A percentile compares a stretch with the other conserved stretches of the same genome.
Evolutionary conservation across 2,113 vertebrate species (phyloP).

Genomic region (Vireo altiloquus): DNA sequence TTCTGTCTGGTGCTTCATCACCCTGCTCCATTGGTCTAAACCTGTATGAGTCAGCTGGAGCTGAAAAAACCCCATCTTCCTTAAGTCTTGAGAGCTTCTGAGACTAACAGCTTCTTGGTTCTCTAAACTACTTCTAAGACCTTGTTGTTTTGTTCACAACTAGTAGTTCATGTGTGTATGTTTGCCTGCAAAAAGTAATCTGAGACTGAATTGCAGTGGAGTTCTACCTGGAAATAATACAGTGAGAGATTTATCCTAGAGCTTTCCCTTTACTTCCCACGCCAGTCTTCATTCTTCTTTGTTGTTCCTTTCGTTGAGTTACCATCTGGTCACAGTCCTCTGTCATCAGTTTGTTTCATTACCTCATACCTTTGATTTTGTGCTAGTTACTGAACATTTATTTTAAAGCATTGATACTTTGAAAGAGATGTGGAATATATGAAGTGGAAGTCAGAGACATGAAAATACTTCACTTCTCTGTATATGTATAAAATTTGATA

Average conservation of each 20-base stretch:
- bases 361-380: neutral
- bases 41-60: neutral
- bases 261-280: neutral
- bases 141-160: neutral
- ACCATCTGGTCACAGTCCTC: neutral
- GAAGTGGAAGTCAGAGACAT: neutral
- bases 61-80: rapidly evolving
- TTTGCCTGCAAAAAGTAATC: neutral
- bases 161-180: neutral
- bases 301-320: neutral
- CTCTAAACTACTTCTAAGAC: neutral
- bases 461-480: neutral
- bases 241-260: neutral
- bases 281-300: neutral
- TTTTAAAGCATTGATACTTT: neutral
- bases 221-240: neutral
- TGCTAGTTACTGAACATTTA: neutral
- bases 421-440: neutral
- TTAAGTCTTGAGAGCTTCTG: neutral
- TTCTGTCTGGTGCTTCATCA: neutral
- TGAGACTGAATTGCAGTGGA: neutral
- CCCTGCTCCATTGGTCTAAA: neutral
- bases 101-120: neutral
- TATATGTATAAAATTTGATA: neutral
- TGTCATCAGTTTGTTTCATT: neutral